phyloP scores from a whole-genome alignment of 2,888 invertebrate genomes.

The Acholoe squamosa region DNA sequence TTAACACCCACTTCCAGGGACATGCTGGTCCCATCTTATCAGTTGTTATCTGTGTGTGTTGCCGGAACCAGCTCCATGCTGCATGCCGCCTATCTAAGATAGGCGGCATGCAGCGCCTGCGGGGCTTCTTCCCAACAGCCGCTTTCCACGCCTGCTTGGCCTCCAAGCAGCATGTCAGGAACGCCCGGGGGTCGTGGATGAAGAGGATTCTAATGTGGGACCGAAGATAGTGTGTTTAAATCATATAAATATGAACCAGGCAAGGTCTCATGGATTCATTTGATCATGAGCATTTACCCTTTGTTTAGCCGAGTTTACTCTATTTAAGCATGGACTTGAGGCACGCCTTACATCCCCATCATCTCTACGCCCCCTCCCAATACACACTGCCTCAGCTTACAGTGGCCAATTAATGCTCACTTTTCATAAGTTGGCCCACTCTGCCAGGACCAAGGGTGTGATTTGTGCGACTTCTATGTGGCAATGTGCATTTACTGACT shows the following conservation, averaged over 20 bases:
- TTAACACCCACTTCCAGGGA: no score
- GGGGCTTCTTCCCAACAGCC: conserved; percentile 10
- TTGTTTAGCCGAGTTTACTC: no score
- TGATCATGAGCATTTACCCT: no score
- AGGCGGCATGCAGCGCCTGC: not conserved
- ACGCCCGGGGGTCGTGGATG: not conserved
- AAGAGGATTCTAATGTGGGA: no score
- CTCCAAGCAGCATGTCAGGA: not conserved
- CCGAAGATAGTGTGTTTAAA: no score
- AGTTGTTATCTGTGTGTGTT: no score
- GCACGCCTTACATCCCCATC: not conserved
- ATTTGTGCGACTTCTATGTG: conserved; percentile 56
- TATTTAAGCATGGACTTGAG: not conserved
- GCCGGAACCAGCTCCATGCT: no score
- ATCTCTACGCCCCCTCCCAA: not conserved
- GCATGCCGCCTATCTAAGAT: no score
- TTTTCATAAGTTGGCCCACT: conserved; percentile 37
- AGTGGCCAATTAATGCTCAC: conserved; percentile 51
- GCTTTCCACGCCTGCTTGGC: conserved; percentile 22
- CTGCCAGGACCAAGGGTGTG: conserved; percentile 37
- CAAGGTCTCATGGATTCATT: no score
- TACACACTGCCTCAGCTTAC: conserved; percentile 1
- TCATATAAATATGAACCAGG: no score
- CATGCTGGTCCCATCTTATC: no score
- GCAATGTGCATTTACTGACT: conserved; percentile 54